Evolutionary conservation across 1,140 invertebrate genomes (phyloP).

Genomic region (Drosophila kurseongensis): DNA sequence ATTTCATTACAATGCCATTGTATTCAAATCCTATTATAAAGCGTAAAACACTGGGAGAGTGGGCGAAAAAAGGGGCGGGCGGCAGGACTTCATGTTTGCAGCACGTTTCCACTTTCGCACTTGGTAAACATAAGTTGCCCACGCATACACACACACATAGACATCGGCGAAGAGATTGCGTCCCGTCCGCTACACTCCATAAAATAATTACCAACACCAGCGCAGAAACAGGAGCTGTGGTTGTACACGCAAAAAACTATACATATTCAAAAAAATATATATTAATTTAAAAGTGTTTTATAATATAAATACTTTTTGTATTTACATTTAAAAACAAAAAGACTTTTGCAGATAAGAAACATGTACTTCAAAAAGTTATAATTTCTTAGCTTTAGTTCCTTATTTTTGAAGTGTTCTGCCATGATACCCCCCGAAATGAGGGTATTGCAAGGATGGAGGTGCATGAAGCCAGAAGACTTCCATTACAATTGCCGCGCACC

Average conservation of each 20-base stretch:
- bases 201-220: conserved; percentile 79
- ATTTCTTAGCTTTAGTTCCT: no score
- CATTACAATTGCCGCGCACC: conserved; percentile 33
- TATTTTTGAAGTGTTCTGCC: conserved; percentile 4
- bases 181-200: conserved; percentile 58
- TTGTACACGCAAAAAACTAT: not conserved
- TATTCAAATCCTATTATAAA: conserved; percentile 82
- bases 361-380: no score
- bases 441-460: conserved; percentile 17
- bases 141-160: conserved; percentile 50
- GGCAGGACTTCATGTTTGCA: conserved; percentile 74
- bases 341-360: no score
- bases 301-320: no score
- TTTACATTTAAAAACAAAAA: no score
- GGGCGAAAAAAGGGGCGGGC: conserved; percentile 3
- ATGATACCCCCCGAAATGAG: not conserved
- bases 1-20: conserved; percentile 82
- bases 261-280: no score
- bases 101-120: conserved; percentile 81
- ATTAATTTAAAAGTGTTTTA: no score
- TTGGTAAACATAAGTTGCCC: conserved; percentile 79
- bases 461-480: conserved; percentile 41
- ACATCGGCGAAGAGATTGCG: conserved; percentile 15
- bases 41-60: conserved; percentile 56
- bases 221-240: conserved; percentile 14